Conservation (phyloP, 1,140 invertebrate species). For the Bathynomus jamesi region DNA sequence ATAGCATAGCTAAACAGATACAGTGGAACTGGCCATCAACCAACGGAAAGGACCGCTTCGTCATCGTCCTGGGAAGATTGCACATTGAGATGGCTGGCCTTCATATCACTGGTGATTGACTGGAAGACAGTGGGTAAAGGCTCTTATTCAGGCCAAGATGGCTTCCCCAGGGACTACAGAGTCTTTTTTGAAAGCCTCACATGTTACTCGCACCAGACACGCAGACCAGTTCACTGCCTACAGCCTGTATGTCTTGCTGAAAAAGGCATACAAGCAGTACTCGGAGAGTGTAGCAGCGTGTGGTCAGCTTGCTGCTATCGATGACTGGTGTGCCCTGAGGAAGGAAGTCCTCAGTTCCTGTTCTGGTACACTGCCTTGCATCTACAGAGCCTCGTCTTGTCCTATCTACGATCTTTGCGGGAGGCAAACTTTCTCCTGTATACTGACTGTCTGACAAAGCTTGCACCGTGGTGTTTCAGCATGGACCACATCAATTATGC, state of each 20-base stretch:
- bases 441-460: not conserved
- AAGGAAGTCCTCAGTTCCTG: not conserved
- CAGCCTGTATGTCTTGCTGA: conserved; percentile 18
- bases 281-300: not conserved
- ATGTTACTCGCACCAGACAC: conserved; percentile 19
- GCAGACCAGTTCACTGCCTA: conserved; percentile 33
- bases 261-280: conserved; percentile 23
- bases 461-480: not conserved
- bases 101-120: not conserved
- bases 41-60: not conserved
- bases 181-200: conserved; percentile 23
- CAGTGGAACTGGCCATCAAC: not conserved
- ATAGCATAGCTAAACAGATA: not conserved
- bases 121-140: conserved; percentile 28
- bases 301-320: not conserved
- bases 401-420: not conserved
- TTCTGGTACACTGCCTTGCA: conserved; percentile 3
- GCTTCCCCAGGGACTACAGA: conserved; percentile 18
- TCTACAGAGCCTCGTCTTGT: not conserved
- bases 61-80: not conserved
- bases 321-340: too few relatives aligned
- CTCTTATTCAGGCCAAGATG: conserved; percentile 27
- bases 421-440: not conserved
- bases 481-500: not conserved
- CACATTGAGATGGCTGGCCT: not conserved